Evolutionary conservation across 2,797 vertebrate genomes (phyloP).

Genomic region (Dryobates pubescens): DNA sequence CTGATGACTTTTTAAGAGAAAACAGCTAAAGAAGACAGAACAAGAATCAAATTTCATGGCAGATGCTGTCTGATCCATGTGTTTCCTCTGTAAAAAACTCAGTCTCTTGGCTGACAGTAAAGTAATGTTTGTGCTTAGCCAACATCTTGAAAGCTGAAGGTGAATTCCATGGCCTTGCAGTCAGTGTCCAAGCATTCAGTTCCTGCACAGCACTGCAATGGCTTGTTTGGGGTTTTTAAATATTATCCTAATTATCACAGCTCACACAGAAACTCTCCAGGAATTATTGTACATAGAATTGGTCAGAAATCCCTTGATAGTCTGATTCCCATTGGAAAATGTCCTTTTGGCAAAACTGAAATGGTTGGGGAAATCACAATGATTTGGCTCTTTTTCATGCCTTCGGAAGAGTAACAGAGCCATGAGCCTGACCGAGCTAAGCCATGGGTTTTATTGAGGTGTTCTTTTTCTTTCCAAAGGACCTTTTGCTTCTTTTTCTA

Average conservation of each 20-base stretch:
- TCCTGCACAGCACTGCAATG: background rate
- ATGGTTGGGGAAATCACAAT: background rate
- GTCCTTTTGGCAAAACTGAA: background rate
- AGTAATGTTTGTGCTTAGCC: background rate
- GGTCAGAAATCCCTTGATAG: background rate
- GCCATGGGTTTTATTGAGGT: background rate
- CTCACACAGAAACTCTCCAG: background rate
- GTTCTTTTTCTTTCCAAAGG: background rate
- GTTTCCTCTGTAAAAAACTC: conserved; percentile 24
- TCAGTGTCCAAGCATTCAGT: background rate
- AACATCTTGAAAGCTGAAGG: conserved; percentile 12
- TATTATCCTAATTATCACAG: background rate
- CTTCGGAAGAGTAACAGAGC: background rate
- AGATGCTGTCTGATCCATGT: background rate
- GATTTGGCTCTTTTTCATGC: background rate
- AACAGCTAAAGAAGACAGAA: conserved; percentile 17
- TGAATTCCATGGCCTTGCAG: background rate
- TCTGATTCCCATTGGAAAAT: background rate
- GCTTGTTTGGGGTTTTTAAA: background rate
- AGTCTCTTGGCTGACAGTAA: background rate
- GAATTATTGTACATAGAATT: background rate
- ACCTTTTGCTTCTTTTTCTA: background rate
- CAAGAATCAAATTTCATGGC: background rate
- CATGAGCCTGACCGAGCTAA: background rate
- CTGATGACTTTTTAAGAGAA: conserved; percentile 35